These are phyloP conservation scores for Cydia pomonella DNA, from an alignment of 1,140 invertebrate species.

Conservation along the genomic window DNA sequence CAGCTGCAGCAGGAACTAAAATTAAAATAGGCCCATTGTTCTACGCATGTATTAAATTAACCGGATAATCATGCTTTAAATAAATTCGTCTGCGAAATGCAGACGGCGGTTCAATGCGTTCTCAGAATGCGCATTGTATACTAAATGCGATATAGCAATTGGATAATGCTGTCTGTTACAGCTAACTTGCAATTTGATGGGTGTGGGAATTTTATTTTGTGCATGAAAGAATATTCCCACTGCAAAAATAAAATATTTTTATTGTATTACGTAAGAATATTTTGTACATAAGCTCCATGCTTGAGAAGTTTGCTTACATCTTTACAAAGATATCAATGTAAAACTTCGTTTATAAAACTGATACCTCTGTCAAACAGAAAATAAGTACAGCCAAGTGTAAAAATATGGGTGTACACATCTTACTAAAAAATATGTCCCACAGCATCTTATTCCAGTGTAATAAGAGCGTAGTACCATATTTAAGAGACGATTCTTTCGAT, in stretches of 20 bases:
- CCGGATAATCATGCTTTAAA: slow-evolving; percentile 30
- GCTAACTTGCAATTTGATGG: slow-evolving; percentile 23
- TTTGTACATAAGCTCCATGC: neutral
- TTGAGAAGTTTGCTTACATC: no score
- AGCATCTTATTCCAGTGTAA: no score
- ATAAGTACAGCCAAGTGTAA: no score
- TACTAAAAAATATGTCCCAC: no score
- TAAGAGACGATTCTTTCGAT: no score
- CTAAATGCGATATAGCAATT: slow-evolving; percentile 31
- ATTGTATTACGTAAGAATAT: neutral
- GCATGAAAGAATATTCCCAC: neutral
- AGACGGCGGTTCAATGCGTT: slow-evolving; percentile 16
- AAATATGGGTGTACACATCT: no score
- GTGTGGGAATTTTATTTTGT: slow-evolving; percentile 9
- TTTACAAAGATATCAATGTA: no score
- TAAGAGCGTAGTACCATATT: no score
- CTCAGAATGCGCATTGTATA: slow-evolving; percentile 22
- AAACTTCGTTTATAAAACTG: no score
- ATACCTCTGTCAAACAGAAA: no score
- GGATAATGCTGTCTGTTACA: slow-evolving; percentile 25
- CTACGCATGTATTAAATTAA: slow-evolving; percentile 36
- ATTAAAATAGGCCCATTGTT: slow-evolving; percentile 59
- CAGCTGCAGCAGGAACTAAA: slow-evolving; percentile 59
- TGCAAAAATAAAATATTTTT: neutral
- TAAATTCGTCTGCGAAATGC: slow-evolving; percentile 24